phyloP scores from a whole-genome alignment of 2,113 vertebrate species.

The Cacatua alba region DNA sequence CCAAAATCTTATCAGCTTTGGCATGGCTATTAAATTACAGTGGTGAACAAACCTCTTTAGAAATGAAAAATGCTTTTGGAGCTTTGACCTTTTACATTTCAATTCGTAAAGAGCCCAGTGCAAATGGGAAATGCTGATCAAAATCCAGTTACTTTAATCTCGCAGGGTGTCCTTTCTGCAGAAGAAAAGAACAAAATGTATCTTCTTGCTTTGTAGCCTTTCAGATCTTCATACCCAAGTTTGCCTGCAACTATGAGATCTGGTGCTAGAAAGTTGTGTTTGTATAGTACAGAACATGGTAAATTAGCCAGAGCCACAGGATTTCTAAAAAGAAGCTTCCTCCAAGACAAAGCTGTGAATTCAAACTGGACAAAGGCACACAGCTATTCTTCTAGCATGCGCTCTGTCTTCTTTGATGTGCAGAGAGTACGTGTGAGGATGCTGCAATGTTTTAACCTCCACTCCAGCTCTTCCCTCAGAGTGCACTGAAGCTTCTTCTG shows the following conservation, averaged over 20 bases:
- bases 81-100: conserved; percentile 77
- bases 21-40: conserved; percentile 75
- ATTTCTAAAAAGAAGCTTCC: not conserved
- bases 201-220: conserved; percentile 19
- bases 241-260: not conserved
- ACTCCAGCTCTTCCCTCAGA: not conserved
- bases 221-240: not conserved
- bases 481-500: fast-evolving
- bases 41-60: conserved; percentile 74
- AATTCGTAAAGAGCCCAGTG: conserved; percentile 68
- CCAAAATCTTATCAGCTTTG: conserved; percentile 76
- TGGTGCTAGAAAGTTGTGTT: not conserved
- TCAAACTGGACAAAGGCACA: not conserved
- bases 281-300: not conserved
- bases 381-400: not conserved
- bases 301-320: not conserved
- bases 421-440: not conserved
- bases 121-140: conserved; percentile 75
- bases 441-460: not conserved
- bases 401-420: not conserved
- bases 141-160: conserved; percentile 73
- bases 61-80: conserved; percentile 76
- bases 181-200: conserved; percentile 54
- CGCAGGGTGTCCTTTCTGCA: conserved; percentile 50
- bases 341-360: not conserved